Conservation (phyloP, 2,888 invertebrate species). For the Spilosoma lubricipeda region DNA sequence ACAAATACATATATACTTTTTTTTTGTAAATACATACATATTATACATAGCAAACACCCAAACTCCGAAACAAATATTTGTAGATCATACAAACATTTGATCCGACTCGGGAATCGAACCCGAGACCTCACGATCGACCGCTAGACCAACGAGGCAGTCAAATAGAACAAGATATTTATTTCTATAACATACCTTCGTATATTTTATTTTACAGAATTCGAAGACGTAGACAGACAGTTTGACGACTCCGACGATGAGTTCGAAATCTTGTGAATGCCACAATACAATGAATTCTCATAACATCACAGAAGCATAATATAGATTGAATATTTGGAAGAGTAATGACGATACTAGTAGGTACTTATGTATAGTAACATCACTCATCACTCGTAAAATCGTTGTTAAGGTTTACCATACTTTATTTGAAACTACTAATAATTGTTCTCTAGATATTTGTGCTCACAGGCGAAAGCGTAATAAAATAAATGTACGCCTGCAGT, state of each 20-base stretch:
- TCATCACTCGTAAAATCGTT: slow-evolving; percentile 35
- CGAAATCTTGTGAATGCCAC: slow-evolving; percentile 89
- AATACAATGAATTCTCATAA: slow-evolving; percentile 9
- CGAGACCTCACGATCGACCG: no score
- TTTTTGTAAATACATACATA: no score
- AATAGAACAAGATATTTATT: neutral
- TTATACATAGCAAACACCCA: no score
- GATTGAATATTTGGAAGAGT: slow-evolving; percentile 32
- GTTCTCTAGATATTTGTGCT: slow-evolving; percentile 28
- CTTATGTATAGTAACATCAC: slow-evolving; percentile 40
- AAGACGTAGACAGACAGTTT: slow-evolving; percentile 87
- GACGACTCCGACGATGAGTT: slow-evolving; percentile 94
- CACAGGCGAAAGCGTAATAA: neutral
- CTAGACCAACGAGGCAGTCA: no score
- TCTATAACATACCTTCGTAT: neutral
- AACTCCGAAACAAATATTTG: no score
- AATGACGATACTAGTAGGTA: slow-evolving; percentile 39
- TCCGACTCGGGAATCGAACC: no score
- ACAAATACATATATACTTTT: no score
- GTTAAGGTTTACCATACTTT: slow-evolving; percentile 34
- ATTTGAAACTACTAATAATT: slow-evolving; percentile 11
- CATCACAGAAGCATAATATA: slow-evolving; percentile 45
- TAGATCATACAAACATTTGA: no score
- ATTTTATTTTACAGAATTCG: slow-evolving; percentile 79
- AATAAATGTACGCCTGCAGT: neutral